Evolutionary conservation across 2,797 vertebrate species (phyloP).

Genomic region (Gallinago nigripennis): DNA sequence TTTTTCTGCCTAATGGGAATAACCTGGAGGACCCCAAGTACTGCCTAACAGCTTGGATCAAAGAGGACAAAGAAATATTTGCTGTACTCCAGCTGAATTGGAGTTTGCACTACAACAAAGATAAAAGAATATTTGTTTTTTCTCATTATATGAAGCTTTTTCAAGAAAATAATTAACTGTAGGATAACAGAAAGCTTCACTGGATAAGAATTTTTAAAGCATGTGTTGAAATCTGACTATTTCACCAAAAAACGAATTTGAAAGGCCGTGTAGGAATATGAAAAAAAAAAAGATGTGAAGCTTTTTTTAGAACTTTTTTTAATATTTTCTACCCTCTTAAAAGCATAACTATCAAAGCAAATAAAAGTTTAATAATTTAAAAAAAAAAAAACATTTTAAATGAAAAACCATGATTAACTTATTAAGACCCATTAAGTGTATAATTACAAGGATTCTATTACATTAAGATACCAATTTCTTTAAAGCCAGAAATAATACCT

Average conservation of each 20-base stretch:
- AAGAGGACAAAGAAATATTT: constrained; percentile 20
- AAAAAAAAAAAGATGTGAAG: not conserved
- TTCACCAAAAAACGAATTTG: constrained; percentile 36
- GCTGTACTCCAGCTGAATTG: constrained; percentile 2
- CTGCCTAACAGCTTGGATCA: constrained; percentile 49
- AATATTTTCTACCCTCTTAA: constrained; percentile 51
- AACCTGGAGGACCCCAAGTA: constrained; percentile 35
- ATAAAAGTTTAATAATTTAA: constrained; percentile 80
- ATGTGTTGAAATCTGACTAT: constrained; percentile 20
- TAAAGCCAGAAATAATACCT: constrained; percentile 85
- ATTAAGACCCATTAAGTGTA: constrained; percentile 83
- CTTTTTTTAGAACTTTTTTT: constrained; percentile 42
- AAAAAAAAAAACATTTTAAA: constrained; percentile 74
- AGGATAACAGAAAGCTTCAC: constrained; percentile 21
- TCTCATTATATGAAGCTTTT: constrained; percentile 30
- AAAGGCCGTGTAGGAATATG: not conserved
- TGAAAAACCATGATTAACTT: constrained; percentile 84
- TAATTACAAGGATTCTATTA: constrained; percentile 85
- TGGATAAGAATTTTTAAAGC: constrained; percentile 16
- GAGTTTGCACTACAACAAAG: not conserved
- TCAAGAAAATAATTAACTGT: constrained; percentile 58
- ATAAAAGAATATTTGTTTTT: constrained; percentile 57
- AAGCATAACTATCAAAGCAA: constrained; percentile 73
- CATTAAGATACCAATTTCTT: constrained; percentile 84
- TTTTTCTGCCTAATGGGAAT: constrained; percentile 31